These are phyloP conservation scores for Eulemur rufifrons DNA, from an alignment of 2,113 vertebrate species.

Conservation along the genomic window DNA sequence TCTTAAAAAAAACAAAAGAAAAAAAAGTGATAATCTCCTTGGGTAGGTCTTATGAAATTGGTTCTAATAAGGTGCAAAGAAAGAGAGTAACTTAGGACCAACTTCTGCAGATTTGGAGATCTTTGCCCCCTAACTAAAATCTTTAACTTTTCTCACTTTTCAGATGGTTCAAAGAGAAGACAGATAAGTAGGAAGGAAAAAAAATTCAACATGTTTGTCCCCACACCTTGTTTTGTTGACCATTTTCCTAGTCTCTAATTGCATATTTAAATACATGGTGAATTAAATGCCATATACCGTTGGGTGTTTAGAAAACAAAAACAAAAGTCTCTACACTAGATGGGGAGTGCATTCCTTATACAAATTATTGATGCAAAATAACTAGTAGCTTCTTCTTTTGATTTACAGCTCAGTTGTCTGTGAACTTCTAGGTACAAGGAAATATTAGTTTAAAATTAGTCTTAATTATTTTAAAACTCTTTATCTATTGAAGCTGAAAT, in stretches of 20 bases:
- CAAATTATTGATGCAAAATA: neutral
- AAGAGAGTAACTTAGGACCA: neutral
- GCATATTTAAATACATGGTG: neutral
- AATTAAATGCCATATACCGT: neutral
- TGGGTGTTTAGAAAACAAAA: neutral
- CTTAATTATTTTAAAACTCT: neutral
- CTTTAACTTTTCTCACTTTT: neutral
- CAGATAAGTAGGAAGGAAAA: neutral
- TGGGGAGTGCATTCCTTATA: neutral
- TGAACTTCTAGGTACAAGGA: neutral
- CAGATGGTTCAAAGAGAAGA: neutral
- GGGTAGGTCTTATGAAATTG: neutral
- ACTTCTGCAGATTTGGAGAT: neutral
- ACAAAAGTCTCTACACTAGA: neutral
- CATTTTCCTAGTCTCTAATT: neutral
- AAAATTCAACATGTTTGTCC: neutral
- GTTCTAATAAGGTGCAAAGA: neutral
- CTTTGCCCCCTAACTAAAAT: neutral
- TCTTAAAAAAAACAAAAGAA: too few species aligned
- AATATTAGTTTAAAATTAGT: neutral
- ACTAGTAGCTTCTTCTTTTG: neutral
- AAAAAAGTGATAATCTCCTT: neutral
- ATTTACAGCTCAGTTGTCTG: neutral
- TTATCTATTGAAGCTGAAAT: neutral
- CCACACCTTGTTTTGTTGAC: neutral